A percentile compares a stretch with the other conserved stretches of the same genome.
These are phyloP conservation scores for Zygothrica quintamaculata DNA, from an alignment of 2,888 invertebrate genomes.

Conservation along the genomic window DNA sequence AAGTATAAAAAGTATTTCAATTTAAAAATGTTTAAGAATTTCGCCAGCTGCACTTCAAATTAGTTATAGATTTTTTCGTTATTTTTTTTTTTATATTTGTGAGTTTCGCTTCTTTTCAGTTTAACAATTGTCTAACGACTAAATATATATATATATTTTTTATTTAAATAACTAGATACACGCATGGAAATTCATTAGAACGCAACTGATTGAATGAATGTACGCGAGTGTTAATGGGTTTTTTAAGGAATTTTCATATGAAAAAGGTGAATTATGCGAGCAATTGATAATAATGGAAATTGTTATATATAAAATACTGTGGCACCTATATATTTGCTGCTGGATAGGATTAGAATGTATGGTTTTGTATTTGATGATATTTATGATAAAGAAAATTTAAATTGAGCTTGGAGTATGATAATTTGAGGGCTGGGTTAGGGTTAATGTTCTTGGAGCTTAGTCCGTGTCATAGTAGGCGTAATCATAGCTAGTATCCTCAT, in stretches of 20 bases:
- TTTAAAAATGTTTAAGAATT: conserved; percentile 37
- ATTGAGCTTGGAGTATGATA: conserved; percentile 4
- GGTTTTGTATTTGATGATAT: conserved; percentile 13
- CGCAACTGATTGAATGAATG: conserved; percentile 71
- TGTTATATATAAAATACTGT: conserved; percentile 64
- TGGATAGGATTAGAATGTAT: conserved; percentile 13
- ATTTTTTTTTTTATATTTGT: conserved; percentile 16
- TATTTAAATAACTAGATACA: conserved; percentile 83
- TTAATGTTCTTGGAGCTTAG: conserved; percentile 72
- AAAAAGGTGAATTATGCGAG: conserved; percentile 28
- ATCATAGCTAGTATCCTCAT: conserved; percentile 91
- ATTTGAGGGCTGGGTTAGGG: conserved; percentile 28
- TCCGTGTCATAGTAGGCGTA: conserved; percentile 94
- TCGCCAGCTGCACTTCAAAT: conserved; percentile 39
- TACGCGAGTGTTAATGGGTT: conserved; percentile 69
- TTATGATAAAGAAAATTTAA: conserved; percentile 29
- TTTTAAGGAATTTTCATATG: conserved; percentile 27
- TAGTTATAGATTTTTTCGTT: too few species aligned
- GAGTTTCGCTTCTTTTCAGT: conserved; percentile 48
- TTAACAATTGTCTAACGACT: conserved; percentile 83
- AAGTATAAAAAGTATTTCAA: conserved; percentile 52
- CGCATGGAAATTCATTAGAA: conserved; percentile 79
- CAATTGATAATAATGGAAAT: conserved; percentile 15
- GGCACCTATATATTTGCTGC: conserved; percentile 66
- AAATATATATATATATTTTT: conserved; percentile 73